Evolutionary conservation across 2,113 vertebrate genomes (phyloP).

Genomic region (Camelus dromedarius): DNA sequence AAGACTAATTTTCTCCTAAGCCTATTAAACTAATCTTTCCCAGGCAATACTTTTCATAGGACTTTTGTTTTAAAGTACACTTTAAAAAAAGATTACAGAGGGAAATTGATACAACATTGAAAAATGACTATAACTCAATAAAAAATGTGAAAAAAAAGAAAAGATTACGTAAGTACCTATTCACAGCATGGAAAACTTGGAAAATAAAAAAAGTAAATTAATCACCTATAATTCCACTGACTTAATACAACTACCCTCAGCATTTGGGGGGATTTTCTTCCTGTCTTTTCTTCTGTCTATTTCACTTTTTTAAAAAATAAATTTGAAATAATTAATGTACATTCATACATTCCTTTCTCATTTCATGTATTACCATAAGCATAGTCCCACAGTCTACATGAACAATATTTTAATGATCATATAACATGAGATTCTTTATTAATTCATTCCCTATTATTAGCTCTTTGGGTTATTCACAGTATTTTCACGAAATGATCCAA

Average conservation of each 20-base stretch:
- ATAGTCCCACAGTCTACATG: not conserved
- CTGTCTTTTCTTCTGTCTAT: not conserved
- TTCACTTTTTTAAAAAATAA: not conserved
- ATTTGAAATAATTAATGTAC: not conserved
- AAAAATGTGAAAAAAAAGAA: too few relatives aligned
- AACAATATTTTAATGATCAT: not conserved
- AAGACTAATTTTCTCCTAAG: slow-evolving; percentile 21
- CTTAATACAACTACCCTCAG: not conserved
- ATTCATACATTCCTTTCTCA: not conserved
- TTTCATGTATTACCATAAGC: not conserved
- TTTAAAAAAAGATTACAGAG: too few relatives aligned
- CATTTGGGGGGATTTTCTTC: not conserved
- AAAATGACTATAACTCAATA: too few relatives aligned
- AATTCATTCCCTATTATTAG: not conserved
- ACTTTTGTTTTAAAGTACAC: not conserved
- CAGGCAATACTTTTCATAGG: slow-evolving; percentile 3
- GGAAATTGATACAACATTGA: too few relatives aligned
- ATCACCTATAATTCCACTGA: not conserved
- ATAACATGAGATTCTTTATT: not conserved
- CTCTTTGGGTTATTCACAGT: not conserved
- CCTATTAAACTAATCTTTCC: slow-evolving; percentile 34
- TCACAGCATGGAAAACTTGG: not conserved
- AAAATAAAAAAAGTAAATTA: slow-evolving; percentile 22
- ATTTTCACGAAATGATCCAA: not conserved
- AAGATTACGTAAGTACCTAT: not conserved